A percentile compares a stretch with the other conserved stretches of the same genome.
Evolutionary conservation across 2,113 vertebrate genomes (phyloP).

Genomic region (Elephantulus edwardii): DNA sequence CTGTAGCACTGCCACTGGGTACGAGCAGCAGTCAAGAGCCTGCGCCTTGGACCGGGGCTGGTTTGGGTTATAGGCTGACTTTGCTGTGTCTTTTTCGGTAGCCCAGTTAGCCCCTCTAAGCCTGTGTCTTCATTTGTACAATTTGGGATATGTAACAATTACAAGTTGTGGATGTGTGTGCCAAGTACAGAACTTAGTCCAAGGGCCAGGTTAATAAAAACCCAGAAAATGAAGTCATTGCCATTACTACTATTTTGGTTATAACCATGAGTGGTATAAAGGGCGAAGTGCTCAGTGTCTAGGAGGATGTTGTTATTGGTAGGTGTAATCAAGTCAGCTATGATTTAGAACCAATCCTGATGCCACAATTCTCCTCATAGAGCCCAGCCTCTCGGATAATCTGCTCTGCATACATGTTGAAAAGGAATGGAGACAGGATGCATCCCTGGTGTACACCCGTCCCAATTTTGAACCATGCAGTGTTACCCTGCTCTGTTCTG

Average conservation of each 20-base stretch:
- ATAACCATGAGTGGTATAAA: background rate
- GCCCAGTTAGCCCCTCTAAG: background rate
- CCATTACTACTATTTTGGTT: no score
- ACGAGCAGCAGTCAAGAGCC: accelerated
- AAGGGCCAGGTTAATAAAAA: background rate
- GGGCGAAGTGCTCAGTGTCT: background rate
- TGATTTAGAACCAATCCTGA: no score
- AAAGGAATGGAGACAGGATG: no score
- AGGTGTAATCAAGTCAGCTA: no score
- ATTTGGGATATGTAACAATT: background rate
- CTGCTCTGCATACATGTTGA: no score
- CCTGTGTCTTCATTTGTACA: background rate
- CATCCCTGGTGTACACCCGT: no score
- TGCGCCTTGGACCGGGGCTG: accelerated
- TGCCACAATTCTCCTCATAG: no score
- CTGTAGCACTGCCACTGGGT: background rate
- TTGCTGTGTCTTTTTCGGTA: background rate
- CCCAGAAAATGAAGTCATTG: background rate
- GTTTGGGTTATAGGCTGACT: background rate
- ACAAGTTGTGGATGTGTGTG: background rate
- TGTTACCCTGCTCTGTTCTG: no score
- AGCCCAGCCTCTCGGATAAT: no score
- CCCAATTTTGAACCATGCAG: no score
- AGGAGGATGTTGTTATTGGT: no score
- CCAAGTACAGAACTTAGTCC: background rate